Evolutionary conservation across 1,140 invertebrate genomes (phyloP), one percentile per base, ranked within the genome.

Genomic region (Proctacanthus coquilletti): DNA sequence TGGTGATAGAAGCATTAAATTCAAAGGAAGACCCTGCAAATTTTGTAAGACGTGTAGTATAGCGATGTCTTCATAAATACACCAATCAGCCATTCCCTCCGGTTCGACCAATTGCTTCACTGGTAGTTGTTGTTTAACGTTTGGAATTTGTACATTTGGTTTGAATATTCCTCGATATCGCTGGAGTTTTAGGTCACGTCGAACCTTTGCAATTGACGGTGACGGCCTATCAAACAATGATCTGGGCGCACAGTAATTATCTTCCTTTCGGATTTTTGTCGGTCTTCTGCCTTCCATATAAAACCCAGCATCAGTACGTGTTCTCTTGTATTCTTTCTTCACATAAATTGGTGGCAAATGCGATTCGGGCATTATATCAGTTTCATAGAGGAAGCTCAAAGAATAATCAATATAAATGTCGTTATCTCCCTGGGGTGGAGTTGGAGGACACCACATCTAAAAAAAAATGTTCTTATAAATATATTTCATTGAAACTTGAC

Each of bases 401-500:
- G 80, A 77, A 47, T 79, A 74, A 60, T 95, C 89, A 41, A 93
- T 77, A 64, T 93, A 94, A 8, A 92, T 74, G 59, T 95, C 89
- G 56, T 79, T 80, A 45, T 92, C 85, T 57, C 84, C 80, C 52
- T 82, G 77, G 4, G 91, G 89, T 42, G 91, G 89, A 10, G 89
- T 94, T 39, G 89, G 91, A 41, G 91, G 92, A 47, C 82, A 81
- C 88, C 91, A 96, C 69, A 94, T 77, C 91, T 94, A 62, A 44
- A 51, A 50, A 38, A 43, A 30, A 9, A 36, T 25, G 18, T 23
- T 13, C 19, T 37, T 23, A 25, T 18, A 14, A 13, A 32, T 42
- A 8, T 11, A 40, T 25, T 36, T 25, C 29, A n/a, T n/a, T 39
- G 15, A 29, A 41, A 34, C 21, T 29, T 34, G n/a, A n/a, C n/a